Evolutionary conservation across 1,140 invertebrate genomes (phyloP).

Genomic region (Ladona fulva): DNA sequence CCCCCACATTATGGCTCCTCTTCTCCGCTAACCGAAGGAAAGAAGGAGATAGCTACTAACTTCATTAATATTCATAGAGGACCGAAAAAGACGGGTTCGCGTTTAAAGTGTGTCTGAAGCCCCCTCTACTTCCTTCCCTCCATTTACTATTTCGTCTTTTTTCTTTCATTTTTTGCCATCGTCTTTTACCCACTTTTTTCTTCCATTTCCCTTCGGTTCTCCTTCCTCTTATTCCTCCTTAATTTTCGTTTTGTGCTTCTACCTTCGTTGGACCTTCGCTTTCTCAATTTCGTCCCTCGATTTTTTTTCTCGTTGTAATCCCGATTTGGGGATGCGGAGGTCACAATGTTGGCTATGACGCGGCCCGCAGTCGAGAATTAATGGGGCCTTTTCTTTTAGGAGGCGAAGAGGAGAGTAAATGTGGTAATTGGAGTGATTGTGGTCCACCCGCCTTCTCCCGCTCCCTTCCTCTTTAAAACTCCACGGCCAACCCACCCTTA

Average conservation of each 20-base stretch:
- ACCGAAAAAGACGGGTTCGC: not conserved
- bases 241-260: not conserved
- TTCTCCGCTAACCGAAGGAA: too few species aligned
- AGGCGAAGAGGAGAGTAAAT: not conserved
- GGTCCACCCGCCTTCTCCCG: not conserved
- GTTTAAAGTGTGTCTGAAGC: not conserved
- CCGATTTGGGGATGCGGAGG: not conserved
- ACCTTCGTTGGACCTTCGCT: not conserved
- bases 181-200: not conserved
- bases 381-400: too few species aligned
- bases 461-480: too few species aligned
- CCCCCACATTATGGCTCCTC: too few species aligned
- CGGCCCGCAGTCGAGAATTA: too few species aligned
- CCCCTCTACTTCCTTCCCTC: not conserved
- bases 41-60: not conserved
- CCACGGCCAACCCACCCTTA: not conserved
- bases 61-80: constrained; percentile 10
- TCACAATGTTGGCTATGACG: not conserved
- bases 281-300: too few species aligned
- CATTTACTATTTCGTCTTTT: not conserved
- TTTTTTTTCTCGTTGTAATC: not conserved
- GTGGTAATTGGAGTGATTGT: not conserved
- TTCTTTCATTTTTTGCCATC: not conserved
- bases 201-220: not conserved
- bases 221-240: not conserved